A percentile compares a stretch with the other conserved stretches of the same genome.
These are phyloP conservation scores for Haemorhous mexicanus DNA, from an alignment of 2,113 vertebrate genomes.

Conservation along the genomic window DNA sequence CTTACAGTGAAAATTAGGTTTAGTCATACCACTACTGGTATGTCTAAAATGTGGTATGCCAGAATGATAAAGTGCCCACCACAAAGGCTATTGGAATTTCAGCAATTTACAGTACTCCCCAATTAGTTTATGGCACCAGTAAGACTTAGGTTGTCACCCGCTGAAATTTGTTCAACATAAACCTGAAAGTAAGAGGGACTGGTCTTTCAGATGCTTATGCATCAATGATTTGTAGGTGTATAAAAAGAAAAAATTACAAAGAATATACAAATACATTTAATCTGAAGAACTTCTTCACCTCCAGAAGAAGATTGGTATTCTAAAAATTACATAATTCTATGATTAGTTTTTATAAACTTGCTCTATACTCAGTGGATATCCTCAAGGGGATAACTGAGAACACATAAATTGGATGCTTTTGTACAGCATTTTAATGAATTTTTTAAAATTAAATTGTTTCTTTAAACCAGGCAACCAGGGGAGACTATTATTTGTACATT, in stretches of 20 bases:
- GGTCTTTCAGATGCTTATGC: background rate
- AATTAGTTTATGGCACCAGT: background rate
- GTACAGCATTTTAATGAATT: background rate
- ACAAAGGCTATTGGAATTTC: background rate
- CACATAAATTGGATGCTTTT: fast-evolving
- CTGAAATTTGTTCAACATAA: background rate
- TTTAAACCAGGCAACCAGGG: background rate
- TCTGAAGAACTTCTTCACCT: background rate
- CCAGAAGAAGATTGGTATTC: background rate
- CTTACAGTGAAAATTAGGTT: background rate
- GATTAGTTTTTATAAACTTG: background rate
- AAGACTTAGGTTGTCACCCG: background rate
- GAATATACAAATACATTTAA: background rate
- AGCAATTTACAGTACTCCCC: background rate
- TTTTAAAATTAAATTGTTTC: background rate
- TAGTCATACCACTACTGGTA: background rate
- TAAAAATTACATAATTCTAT: background rate
- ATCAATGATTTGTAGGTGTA: background rate
- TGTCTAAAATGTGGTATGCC: too few relatives aligned
- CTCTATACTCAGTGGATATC: background rate
- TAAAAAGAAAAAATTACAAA: background rate
- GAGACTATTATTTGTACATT: background rate
- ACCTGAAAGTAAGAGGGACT: background rate
- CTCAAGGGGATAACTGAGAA: background rate
- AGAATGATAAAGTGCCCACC: background rate